phyloP scores from a whole-genome alignment of 2,888 invertebrate genomes.

The Oscheius onirici region DNA sequence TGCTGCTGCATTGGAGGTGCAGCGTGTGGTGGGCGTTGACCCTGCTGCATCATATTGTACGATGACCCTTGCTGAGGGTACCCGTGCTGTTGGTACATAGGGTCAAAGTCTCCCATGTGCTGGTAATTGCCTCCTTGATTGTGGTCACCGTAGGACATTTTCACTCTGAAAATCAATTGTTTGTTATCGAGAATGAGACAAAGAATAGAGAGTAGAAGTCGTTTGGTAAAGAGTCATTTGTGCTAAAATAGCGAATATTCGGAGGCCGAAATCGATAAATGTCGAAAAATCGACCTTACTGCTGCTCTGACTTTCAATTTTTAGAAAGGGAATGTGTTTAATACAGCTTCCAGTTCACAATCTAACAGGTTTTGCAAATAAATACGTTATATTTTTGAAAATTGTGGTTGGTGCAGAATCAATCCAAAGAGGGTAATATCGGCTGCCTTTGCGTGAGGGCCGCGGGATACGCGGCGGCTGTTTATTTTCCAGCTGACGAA shows the following conservation, averaged over 20 bases:
- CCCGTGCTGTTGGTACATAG: slow-evolving; percentile 5
- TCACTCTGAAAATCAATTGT: background rate
- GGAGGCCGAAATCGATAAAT: no score
- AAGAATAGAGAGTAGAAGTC: no score
- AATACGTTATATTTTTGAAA: no score
- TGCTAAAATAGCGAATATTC: no score
- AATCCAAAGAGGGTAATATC: background rate
- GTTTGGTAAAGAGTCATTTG: no score
- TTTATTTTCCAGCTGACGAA: slow-evolving; percentile 2
- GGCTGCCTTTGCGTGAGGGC: background rate
- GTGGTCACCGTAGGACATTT: slow-evolving; percentile 15
- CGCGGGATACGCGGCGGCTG: slow-evolving; percentile 5
- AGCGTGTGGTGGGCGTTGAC: background rate
- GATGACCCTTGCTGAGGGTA: slow-evolving; percentile 22
- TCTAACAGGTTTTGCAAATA: no score
- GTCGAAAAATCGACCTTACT: no score
- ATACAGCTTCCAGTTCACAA: no score
- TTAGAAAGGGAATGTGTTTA: no score
- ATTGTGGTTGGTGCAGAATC: no score
- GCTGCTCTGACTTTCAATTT: no score
- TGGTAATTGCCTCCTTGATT: slow-evolving; percentile 23
- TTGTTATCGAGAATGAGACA: no score
- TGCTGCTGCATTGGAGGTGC: background rate
- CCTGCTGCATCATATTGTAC: slow-evolving; percentile 26
- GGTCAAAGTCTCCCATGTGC: slow-evolving; percentile 12